phyloP scores from a whole-genome alignment of 92 coral and sea anemone genomes.

The Parazoanthus swiftii region DNA sequence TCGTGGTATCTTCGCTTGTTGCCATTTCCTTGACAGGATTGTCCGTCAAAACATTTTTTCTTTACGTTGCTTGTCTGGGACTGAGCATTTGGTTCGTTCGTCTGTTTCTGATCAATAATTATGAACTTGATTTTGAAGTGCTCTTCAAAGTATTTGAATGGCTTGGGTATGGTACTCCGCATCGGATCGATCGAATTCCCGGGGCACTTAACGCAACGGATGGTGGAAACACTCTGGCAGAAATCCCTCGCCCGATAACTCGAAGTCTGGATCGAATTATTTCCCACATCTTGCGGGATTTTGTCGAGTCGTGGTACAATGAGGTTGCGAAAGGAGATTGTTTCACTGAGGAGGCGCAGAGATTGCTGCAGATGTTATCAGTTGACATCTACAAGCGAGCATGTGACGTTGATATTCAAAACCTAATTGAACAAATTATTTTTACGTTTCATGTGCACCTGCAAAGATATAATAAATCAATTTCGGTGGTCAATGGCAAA shows the following conservation, averaged over 20 bases:
- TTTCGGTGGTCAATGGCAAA: slow-evolving; percentile 62
- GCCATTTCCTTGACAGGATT: slow-evolving; percentile 72
- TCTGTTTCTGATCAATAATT: slow-evolving; percentile 61
- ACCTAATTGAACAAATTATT: slow-evolving; percentile 73
- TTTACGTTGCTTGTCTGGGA: slow-evolving; percentile 44
- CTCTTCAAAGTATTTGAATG: slow-evolving; percentile 74
- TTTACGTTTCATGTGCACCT: slow-evolving; percentile 78
- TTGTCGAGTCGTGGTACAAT: slow-evolving; percentile 80
- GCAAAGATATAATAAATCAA: slow-evolving; percentile 68
- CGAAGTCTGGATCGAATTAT: slow-evolving; percentile 63
- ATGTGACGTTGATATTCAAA: slow-evolving; percentile 66
- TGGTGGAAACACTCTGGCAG: slow-evolving; percentile 52
- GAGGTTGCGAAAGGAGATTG: slow-evolving; percentile 83
- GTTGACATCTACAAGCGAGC: slow-evolving; percentile 72
- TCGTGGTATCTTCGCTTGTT: slow-evolving; percentile 49
- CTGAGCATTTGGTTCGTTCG: slow-evolving; percentile 56
- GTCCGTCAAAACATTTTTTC: slow-evolving; percentile 57
- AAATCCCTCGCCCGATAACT: slow-evolving; percentile 70
- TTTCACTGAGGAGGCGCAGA: slow-evolving; percentile 69
- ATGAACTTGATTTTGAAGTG: slow-evolving; percentile 76
- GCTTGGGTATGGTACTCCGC: slow-evolving; percentile 79
- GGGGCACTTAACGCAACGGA: slow-evolving; percentile 48
- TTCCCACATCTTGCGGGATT: slow-evolving; percentile 75
- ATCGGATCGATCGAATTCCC: slow-evolving; percentile 56
- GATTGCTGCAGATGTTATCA: slow-evolving; percentile 69